phyloP scores from a whole-genome alignment of 92 coral and sea anemone genomes.

The Heteractis magnifica region DNA sequence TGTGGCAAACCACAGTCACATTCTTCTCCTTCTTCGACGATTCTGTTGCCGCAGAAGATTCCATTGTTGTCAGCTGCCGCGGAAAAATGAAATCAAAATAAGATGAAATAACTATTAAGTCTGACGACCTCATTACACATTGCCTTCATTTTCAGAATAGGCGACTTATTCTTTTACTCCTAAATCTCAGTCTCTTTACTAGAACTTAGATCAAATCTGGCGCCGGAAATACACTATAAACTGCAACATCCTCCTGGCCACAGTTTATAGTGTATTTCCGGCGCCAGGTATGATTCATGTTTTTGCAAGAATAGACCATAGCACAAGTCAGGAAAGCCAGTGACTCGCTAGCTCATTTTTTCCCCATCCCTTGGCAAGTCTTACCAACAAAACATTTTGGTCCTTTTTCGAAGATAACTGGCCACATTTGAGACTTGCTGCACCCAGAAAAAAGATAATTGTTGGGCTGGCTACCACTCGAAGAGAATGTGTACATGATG shows the following conservation, averaged over 20 bases:
- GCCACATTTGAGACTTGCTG: conserved; percentile 66
- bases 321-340: too few relatives aligned
- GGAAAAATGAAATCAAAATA: background rate
- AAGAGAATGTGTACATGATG: conserved; percentile 73
- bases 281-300: too few relatives aligned
- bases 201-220: too few relatives aligned
- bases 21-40: conserved; percentile 81
- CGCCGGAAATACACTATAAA: too few relatives aligned
- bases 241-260: too few relatives aligned
- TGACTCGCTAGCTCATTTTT: background rate
- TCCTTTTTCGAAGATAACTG: conserved; percentile 57
- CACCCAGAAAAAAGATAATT: conserved; percentile 80
- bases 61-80: conserved; percentile 62
- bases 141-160: too few relatives aligned
- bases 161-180: too few relatives aligned
- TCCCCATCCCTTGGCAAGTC: background rate
- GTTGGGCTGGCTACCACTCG: conserved; percentile 71
- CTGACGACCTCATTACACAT: too few relatives aligned
- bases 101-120: background rate
- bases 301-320: too few relatives aligned
- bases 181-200: too few relatives aligned
- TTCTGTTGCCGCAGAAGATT: conserved; percentile 84
- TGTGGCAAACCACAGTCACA: conserved; percentile 86
- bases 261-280: too few relatives aligned
- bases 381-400: conserved; percentile 81